These are phyloP conservation scores for Ichneumon xanthorius DNA, from an alignment of 2,888 invertebrate species.

Conservation along the genomic window DNA sequence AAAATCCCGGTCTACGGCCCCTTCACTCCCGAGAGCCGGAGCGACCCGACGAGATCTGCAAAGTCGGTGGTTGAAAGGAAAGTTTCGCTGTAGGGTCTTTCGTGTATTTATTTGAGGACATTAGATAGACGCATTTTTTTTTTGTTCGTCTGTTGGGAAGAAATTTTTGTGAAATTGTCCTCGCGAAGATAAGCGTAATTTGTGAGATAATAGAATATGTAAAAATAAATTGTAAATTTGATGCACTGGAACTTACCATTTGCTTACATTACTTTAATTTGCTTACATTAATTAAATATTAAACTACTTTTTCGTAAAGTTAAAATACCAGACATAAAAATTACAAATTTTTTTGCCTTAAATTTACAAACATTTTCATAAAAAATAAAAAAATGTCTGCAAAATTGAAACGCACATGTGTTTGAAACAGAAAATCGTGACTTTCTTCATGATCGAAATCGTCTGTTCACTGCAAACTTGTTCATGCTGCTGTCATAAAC, in stretches of 20 bases:
- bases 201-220: not conserved
- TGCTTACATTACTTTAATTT: no score
- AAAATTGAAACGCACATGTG: no score
- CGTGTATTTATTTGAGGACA: not conserved
- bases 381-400: no score
- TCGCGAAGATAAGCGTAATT: not conserved
- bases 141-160: not conserved
- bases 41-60: not conserved
- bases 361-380: no score
- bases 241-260: no score
- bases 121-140: not conserved
- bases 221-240: no score
- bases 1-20: constrained; percentile 9
- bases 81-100: not conserved
- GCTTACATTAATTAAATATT: no score
- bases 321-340: no score
- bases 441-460: no score
- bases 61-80: not conserved
- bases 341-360: no score
- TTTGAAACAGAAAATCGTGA: no score
- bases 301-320: no score
- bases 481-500: not conserved
- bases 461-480: constrained; percentile 2
- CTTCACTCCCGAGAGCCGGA: not conserved
- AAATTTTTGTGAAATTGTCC: not conserved